Evolutionary conservation across 1,140 invertebrate species (phyloP).

Genomic region (Conus ventricosus): DNA sequence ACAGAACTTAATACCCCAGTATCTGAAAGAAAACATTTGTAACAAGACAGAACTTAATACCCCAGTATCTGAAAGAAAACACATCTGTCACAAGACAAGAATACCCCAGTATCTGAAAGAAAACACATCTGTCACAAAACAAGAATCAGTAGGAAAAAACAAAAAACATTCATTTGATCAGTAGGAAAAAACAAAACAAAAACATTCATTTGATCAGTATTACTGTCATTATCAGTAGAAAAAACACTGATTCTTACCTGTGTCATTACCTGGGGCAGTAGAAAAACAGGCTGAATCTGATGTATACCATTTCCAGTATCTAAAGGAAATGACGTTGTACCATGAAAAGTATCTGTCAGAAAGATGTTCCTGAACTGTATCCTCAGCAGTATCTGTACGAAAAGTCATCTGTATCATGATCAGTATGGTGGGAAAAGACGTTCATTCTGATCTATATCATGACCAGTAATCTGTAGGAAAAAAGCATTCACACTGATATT

Average conservation of each 20-base stretch:
- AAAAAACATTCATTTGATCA: background rate
- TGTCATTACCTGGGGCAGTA: too few relatives aligned
- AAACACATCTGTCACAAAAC: too few relatives aligned
- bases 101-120: slow-evolving; percentile 92
- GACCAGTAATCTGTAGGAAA: too few relatives aligned
- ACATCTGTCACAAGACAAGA: background rate
- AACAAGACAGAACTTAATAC: slow-evolving; percentile 85
- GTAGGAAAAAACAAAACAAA: background rate
- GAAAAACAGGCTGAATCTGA: too few relatives aligned
- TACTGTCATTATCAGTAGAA: too few relatives aligned
- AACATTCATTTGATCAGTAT: background rate
- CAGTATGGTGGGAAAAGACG: too few relatives aligned
- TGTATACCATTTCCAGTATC: too few relatives aligned
- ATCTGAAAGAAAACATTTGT: slow-evolving; percentile 75
- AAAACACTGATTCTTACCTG: too few relatives aligned
- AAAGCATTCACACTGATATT: too few relatives aligned
- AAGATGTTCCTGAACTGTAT: slow-evolving; percentile 96
- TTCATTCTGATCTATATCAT: too few relatives aligned
- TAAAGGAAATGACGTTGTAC: too few relatives aligned
- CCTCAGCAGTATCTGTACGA: slow-evolving; percentile 88
- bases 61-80: slow-evolving; percentile 87
- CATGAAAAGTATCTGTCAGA: slow-evolving; percentile 35
- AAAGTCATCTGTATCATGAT: too few relatives aligned
- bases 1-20: slow-evolving; percentile 96
- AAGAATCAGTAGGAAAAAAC: slow-evolving; percentile 26